Percentiles rank a stretch among this genome's conserved stretches.
phyloP scores from a whole-genome alignment of 2,797 vertebrate species.

The Pygocentrus nattereri region DNA sequence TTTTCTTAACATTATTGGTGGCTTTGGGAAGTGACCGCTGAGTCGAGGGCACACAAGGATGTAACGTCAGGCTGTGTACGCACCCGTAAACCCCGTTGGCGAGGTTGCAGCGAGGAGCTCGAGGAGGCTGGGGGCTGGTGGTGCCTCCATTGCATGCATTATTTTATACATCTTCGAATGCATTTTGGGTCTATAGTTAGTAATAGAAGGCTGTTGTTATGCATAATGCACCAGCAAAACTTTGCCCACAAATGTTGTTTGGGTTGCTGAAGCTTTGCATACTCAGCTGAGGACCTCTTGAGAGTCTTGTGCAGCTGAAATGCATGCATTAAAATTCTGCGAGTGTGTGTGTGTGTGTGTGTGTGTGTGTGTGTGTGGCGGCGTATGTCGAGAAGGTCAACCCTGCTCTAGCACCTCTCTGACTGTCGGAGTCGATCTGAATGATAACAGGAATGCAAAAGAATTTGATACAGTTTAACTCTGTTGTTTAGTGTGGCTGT shows the following conservation, averaged over 20 bases:
- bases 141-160: neutral
- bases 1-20: too few species aligned
- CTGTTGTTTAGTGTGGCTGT: too few species aligned
- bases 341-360: slow-evolving; percentile 8
- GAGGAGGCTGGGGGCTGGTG: neutral
- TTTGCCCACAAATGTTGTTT: slow-evolving; percentile 50
- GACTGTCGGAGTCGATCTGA: neutral
- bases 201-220: too few species aligned
- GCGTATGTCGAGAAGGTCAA: slow-evolving; percentile 53
- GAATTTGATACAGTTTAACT: neutral
- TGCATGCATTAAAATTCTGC: slow-evolving; percentile 26
- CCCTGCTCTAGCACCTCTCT: slow-evolving; percentile 19
- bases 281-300: neutral
- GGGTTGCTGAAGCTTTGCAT: slow-evolving; percentile 14
- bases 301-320: neutral
- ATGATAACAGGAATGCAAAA: neutral
- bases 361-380: neutral
- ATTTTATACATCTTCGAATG: too few species aligned
- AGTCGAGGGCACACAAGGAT: neutral
- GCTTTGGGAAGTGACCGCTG: neutral
- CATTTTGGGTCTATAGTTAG: neutral
- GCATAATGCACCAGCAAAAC: slow-evolving; percentile 50
- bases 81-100: too few species aligned
- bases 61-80: neutral
- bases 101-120: neutral